Base-by-base conservation (phyloP, 2,113 vertebrate genomes). In the Myotis davidii region DNA sequence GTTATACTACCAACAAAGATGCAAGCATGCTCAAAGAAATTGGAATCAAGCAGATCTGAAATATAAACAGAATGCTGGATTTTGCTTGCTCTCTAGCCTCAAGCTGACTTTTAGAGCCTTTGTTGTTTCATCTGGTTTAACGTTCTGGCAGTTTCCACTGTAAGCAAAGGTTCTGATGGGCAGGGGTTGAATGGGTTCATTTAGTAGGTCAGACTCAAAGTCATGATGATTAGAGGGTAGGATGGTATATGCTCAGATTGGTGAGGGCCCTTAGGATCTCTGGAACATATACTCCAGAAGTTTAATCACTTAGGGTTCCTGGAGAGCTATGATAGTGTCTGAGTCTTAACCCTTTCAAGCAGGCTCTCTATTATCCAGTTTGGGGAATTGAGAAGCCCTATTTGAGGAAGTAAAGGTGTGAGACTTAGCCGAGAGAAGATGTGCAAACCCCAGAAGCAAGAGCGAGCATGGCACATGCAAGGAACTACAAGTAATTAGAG, bases 221-320 rank as follows among this genome's bases (percentile, higher is more conserved):
- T 81, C 42, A 73, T n/a, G 27, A 54, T 94, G 37, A 85, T 45
- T 77, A 94, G 42, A 93, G 92, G 39, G 27, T 29, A 78, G 27
- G 72, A 85, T 54, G 45, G 25, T 92, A 18, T 37, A 72, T 21
- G 17, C 29, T 92, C 21, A 64, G 83, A 90, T 50, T 81, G 72
- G 48, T 64, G 56, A 91, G 25, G 70, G 23, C 5, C 52, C 85
- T 78, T 70, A 78, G n/a, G 27, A 76, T 32, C 73, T 93, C 82
- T 93, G 65, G 70, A 85, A 67, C 50, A 73, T 59, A 54, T 86
- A 82, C 85, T 90, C 90, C 74, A 92, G 21, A 90, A 72, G 32
- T 14, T 85, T 76, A 34, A 37, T 86, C 7, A 29, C 78, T 54
- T 45, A 85, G 42, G 8, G 3, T 83, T 50, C 61, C 34, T 45